These are phyloP conservation scores for Pongo pygmaeus DNA, from an alignment of 2,113 vertebrate species.

Conservation along the genomic window DNA sequence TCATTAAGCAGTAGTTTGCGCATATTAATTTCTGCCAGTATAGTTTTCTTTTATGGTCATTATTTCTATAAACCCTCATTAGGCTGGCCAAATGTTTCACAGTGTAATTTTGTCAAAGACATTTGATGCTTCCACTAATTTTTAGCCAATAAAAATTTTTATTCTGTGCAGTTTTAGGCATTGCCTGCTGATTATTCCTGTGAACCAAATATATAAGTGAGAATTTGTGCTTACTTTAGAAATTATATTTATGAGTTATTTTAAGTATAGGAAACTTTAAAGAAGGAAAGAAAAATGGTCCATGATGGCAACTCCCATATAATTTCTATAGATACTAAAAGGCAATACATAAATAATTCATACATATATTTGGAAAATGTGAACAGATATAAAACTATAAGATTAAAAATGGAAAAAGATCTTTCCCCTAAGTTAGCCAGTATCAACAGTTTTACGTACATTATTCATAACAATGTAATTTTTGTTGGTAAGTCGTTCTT, in stretches of 20 bases:
- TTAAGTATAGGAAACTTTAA: background rate
- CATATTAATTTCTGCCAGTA: background rate
- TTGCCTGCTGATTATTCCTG: background rate
- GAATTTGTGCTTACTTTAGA: background rate
- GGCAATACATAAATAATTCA: background rate
- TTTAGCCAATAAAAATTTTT: background rate
- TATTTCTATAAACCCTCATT: background rate
- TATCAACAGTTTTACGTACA: background rate
- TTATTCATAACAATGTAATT: background rate
- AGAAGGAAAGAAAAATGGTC: background rate
- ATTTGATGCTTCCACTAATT: background rate
- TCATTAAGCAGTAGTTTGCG: background rate
- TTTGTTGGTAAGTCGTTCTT: background rate
- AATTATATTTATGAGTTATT: background rate
- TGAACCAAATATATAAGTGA: background rate
- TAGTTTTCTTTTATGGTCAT: conserved; percentile 8
- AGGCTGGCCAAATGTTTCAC: conserved; percentile 2
- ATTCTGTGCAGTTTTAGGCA: background rate
- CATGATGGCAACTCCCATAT: background rate
- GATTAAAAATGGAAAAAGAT: background rate
- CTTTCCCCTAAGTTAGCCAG: background rate
- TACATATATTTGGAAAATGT: background rate
- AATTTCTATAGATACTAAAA: background rate
- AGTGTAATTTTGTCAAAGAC: background rate
- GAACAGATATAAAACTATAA: background rate